Percentiles rank a stretch among this genome's conserved stretches.
These are phyloP conservation scores for Alouatta palliata DNA, from an alignment of 2,113 vertebrate genomes.

Conservation along the genomic window DNA sequence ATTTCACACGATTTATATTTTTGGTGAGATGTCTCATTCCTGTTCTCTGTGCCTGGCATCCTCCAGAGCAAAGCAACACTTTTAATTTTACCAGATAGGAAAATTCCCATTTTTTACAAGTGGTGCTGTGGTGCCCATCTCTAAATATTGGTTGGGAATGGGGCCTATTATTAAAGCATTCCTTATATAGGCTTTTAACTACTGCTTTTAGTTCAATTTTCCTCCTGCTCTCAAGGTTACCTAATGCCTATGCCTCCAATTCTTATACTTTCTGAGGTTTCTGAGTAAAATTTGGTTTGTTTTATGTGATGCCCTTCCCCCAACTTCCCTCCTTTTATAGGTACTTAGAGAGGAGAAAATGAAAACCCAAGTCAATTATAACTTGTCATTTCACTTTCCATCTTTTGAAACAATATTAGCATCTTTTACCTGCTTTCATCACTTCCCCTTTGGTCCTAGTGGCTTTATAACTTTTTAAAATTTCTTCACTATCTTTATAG, in stretches of 20 bases:
- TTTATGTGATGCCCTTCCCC: neutral
- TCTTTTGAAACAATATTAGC: neutral
- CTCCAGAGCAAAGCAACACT: neutral
- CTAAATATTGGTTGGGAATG: neutral
- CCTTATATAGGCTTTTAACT: neutral
- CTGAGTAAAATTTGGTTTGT: neutral
- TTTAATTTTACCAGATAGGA: neutral
- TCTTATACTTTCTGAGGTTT: neutral
- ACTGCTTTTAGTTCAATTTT: neutral
- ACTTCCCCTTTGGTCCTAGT: neutral
- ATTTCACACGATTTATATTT: neutral
- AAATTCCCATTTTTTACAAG: neutral
- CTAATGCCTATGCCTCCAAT: neutral
- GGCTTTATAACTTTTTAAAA: neutral
- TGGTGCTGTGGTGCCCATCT: neutral
- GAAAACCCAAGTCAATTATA: neutral
- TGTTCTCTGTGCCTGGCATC: neutral
- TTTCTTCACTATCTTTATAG: neutral
- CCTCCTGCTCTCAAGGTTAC: neutral
- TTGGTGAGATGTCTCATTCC: neutral
- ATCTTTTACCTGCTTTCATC: neutral
- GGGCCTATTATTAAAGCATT: neutral
- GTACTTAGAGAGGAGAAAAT: neutral
- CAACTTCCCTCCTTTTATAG: neutral
- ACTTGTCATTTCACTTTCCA: neutral